Conservation (phyloP, 2,888 invertebrate genomes). For the Pammene aurita region DNA sequence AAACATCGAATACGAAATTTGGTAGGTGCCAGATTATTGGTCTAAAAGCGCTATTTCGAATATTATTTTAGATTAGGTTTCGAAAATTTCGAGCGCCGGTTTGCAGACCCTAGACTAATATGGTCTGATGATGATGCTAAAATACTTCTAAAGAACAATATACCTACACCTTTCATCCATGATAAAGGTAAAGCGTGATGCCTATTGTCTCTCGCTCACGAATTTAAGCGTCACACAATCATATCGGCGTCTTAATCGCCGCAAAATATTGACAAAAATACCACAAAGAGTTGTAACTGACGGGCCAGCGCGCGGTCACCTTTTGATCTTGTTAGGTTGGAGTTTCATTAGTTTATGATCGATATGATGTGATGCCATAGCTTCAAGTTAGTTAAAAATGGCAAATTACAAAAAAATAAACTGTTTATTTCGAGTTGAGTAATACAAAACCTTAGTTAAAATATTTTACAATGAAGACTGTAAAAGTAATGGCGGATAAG, state of each 20-base stretch:
- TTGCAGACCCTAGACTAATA: background rate
- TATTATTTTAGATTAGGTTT: background rate
- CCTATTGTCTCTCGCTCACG: constrained; percentile 63
- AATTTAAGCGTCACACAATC: constrained; percentile 50
- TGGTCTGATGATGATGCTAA: constrained; percentile 13
- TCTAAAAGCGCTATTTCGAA: too few species aligned
- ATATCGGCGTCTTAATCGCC: constrained; percentile 56
- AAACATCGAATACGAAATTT: too few species aligned
- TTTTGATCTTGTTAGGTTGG: constrained; percentile 65
- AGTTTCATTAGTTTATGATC: constrained; percentile 46
- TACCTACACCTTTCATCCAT: constrained; percentile 1
- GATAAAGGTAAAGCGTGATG: constrained; percentile 44
- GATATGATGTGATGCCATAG: background rate
- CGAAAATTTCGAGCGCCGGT: background rate
- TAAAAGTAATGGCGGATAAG: too few species aligned
- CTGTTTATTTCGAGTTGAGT: too few species aligned
- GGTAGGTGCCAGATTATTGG: too few species aligned
- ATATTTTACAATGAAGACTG: too few species aligned
- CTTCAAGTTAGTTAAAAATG: background rate
- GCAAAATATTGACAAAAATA: constrained; percentile 77
- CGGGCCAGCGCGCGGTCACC: constrained; percentile 55
- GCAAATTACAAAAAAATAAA: too few species aligned
- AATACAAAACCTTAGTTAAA: too few species aligned
- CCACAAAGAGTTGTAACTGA: constrained; percentile 54
- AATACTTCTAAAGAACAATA: constrained; percentile 6